These are phyloP conservation scores for Lordiphosa clarofinis DNA, from an alignment of 1,140 invertebrate genomes.

Conservation along the genomic window DNA sequence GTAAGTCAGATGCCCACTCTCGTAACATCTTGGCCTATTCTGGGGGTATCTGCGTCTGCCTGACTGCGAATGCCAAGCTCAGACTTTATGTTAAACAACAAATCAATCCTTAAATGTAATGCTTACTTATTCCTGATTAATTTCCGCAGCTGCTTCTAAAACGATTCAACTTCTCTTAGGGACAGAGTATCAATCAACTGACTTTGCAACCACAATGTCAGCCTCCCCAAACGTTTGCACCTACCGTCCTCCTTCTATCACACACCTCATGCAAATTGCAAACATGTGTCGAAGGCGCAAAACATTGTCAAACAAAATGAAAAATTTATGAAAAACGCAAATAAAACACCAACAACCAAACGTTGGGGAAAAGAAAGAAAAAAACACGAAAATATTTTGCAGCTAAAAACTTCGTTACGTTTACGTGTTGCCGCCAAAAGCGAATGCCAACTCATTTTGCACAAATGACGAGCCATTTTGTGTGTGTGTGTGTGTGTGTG, in stretches of 20 bases:
- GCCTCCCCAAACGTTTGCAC: neutral
- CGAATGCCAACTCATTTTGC: constrained; percentile 49
- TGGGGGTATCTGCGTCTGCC: too few relatives aligned
- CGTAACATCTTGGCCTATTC: too few relatives aligned
- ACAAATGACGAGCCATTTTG: constrained; percentile 42
- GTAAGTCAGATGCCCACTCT: too few relatives aligned
- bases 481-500: neutral
- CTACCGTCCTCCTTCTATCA: neutral
- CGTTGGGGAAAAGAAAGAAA: neutral
- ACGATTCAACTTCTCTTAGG: too few relatives aligned
- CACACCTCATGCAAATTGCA: constrained; percentile 60
- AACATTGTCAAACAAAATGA: constrained; percentile 68
- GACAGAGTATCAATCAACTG: too few relatives aligned
- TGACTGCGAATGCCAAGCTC: too few relatives aligned
- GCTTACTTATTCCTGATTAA: too few relatives aligned
- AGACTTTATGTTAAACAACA: too few relatives aligned
- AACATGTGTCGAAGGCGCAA: constrained; percentile 71
- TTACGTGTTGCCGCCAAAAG: constrained; percentile 11
- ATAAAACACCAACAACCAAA: constrained; percentile 37
- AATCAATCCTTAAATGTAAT: too few relatives aligned
- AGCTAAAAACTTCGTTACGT: constrained; percentile 24
- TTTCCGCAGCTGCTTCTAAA: too few relatives aligned
- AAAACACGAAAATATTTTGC: constrained; percentile 34
- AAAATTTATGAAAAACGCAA: constrained; percentile 68
- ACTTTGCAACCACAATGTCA: neutral